A percentile compares a stretch with the other conserved stretches of the same genome.
phyloP scores from a whole-genome alignment of 2,113 vertebrate genomes.

The Columba livia region DNA sequence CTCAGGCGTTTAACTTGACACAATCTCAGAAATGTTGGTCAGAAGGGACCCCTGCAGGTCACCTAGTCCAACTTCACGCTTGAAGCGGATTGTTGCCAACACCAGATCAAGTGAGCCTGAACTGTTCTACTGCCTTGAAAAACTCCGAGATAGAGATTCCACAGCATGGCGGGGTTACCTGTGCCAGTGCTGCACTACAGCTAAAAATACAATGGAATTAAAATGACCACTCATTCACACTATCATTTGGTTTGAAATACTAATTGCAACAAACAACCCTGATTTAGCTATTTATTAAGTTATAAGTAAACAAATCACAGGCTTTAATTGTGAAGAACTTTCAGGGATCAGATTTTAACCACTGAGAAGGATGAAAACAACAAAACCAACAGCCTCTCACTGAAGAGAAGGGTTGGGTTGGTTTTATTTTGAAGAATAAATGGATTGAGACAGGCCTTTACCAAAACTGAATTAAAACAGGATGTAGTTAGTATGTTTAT shows the following conservation, averaged over 20 bases:
- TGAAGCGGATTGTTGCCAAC: neutral
- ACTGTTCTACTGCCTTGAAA: neutral
- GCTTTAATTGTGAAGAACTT: neutral
- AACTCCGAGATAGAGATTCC: neutral
- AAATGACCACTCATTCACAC: neutral
- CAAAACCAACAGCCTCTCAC: neutral
- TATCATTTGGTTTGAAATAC: neutral
- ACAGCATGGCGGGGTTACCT: neutral
- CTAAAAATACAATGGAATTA: neutral
- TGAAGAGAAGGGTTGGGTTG: neutral
- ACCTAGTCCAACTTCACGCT: constrained; percentile 13
- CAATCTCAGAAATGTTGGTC: constrained; percentile 8
- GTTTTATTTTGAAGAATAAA: constrained; percentile 4
- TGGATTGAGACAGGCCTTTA: neutral
- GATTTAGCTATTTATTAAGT: neutral
- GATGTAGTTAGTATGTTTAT: neutral
- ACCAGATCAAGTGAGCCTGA: neutral
- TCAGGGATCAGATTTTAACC: neutral
- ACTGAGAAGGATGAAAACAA: neutral
- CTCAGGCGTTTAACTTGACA: neutral
- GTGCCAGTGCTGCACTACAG: neutral
- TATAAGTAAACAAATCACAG: neutral
- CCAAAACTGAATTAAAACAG: neutral
- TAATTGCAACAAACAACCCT: neutral
- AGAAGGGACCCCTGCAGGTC: constrained; percentile 64